Evolutionary conservation across 2,113 vertebrate species (phyloP), one percentile per base, ranked within the genome.

Genomic region (Pseudorasbora parva): DNA sequence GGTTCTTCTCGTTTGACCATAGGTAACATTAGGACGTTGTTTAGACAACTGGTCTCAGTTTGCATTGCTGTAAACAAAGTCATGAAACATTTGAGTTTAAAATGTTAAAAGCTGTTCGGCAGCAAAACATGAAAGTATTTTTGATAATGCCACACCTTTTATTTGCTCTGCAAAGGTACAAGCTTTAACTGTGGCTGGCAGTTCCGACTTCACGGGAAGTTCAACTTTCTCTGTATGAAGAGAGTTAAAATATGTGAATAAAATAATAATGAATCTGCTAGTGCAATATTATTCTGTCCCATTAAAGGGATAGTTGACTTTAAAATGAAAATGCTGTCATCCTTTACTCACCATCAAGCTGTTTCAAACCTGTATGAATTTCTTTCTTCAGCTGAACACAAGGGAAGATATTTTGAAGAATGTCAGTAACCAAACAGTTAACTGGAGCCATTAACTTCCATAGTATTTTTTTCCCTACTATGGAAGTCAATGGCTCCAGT

Each of bases 81-180:
- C 12, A 75, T 17, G 5, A 78, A 77, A 43, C n/a, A 82, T 2
- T n/a, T 62, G 12, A 82, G 71, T 33, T 51, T 27, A 82, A 62
- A 8, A 8, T 47, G 59, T 23, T n/a, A n/a, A 59, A 33, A 37
- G 21, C 5, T 15, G 1, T 60, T 9, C 10, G 15, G 15, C 15
- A 21, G 72, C 23, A 75, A 33, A 33, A 56, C 27, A 76, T 76
- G 21, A 12, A 41, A 37, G 15, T 11, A 59, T 51, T 25, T 69
- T 10, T 21, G 2, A 59, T 27, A 91, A 77, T 10, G 89, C 88
- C 79, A 91, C 92, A 94, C 97, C 95, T 96, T 98, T 97, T 88
- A 97, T 95, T 89, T 96, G 96, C 78, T 96, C 95, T 90, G 98
- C 96, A 93, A 98, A 99, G 91, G 95, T 94, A 91, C 98, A 99